Conservation (phyloP, 1,140 invertebrate species). For the Procambarus clarkii region DNA sequence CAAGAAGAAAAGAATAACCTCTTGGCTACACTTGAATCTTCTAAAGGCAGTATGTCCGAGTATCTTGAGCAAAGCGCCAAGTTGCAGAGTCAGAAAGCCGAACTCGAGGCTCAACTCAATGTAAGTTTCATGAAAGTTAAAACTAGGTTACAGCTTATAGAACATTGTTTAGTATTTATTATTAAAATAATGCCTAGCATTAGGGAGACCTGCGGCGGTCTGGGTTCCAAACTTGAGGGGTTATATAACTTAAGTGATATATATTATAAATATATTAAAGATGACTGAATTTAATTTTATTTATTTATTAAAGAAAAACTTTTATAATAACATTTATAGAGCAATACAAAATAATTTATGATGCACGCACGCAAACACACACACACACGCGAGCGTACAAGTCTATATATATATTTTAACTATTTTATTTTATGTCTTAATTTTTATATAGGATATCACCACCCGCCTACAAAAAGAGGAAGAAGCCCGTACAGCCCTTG, state of each 20-base stretch:
- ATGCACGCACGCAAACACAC: too few species aligned
- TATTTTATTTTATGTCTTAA: neutral
- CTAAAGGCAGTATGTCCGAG: constrained; percentile 41
- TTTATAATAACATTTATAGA: too few species aligned
- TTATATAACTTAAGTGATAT: too few species aligned
- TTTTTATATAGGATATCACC: constrained; percentile 11
- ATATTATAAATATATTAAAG: too few species aligned
- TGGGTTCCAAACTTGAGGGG: too few species aligned
- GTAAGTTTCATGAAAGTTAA: constrained; percentile 29
- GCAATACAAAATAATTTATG: too few species aligned
- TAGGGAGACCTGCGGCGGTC: too few species aligned
- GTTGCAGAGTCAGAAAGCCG: constrained; percentile 25
- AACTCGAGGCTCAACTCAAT: constrained; percentile 30
- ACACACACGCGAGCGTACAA: neutral
- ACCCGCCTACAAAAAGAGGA: constrained; percentile 25
- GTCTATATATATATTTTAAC: neutral
- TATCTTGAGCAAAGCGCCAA: constrained; percentile 36
- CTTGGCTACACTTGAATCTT: neutral
- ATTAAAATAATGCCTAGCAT: too few species aligned
- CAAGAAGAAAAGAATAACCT: constrained; percentile 39
- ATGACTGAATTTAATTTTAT: too few species aligned
- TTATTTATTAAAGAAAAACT: too few species aligned
- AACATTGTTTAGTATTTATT: too few species aligned
- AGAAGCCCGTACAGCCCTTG: constrained; percentile 13
- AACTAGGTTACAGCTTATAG: neutral